A percentile compares a stretch with the other conserved stretches of the same genome.
phyloP scores from a whole-genome alignment of 2,113 vertebrate genomes.

The Eubucco bourcierii region DNA sequence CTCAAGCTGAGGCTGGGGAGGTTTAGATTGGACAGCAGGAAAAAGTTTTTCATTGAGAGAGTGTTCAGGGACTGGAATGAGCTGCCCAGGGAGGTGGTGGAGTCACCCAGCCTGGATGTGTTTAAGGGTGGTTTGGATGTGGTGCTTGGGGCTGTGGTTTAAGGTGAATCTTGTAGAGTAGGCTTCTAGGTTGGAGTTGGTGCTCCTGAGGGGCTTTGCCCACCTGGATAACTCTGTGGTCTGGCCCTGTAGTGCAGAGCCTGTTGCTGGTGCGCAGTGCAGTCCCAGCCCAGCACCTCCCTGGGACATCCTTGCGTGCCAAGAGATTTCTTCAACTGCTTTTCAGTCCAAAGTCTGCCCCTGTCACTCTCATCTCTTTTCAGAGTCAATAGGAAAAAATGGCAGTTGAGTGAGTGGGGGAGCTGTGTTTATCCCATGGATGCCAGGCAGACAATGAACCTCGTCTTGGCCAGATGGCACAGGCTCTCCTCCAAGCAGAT shows the following conservation, averaged over 20 bases:
- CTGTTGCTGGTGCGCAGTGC: accelerated
- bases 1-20: too few species aligned
- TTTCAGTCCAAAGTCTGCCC: too few species aligned
- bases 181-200: too few species aligned
- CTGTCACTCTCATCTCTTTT: not conserved
- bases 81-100: too few species aligned
- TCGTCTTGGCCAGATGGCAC: not conserved
- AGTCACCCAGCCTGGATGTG: too few species aligned
- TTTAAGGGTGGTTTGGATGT: too few species aligned
- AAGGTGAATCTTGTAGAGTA: too few species aligned
- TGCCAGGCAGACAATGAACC: slow-evolving; percentile 25
- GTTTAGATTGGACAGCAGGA: too few species aligned
- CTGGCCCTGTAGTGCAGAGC: not conserved
- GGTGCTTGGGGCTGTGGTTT: too few species aligned
- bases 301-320: not conserved
- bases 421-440: not conserved
- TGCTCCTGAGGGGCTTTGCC: too few species aligned
- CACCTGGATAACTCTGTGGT: not conserved
- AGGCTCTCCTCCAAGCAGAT: slow-evolving; percentile 4
- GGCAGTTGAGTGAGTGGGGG: not conserved
- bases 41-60: too few species aligned
- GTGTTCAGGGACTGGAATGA: too few species aligned
- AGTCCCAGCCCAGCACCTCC: not conserved
- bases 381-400: not conserved
- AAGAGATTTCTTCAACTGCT: accelerated